phyloP scores from a whole-genome alignment of 2,797 vertebrate species.

The Bovichtus variegatus region DNA sequence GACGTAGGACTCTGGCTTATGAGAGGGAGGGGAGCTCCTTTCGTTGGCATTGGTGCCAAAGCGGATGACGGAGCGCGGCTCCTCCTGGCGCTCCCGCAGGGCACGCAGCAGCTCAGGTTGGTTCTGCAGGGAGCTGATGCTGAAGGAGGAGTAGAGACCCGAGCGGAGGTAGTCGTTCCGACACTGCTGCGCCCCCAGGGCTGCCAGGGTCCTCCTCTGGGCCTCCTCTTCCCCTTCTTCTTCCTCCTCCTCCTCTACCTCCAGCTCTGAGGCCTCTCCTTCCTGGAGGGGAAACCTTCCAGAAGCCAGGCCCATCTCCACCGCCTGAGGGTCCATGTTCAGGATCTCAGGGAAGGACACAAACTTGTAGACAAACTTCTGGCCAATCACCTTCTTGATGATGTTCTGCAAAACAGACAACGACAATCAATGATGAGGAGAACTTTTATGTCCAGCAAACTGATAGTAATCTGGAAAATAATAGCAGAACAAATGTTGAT shows the following conservation, averaged over 20 bases:
- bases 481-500: neutral
- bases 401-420: constrained; percentile 90
- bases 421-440: neutral
- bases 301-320: constrained; percentile 90
- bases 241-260: constrained; percentile 81
- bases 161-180: constrained; percentile 93
- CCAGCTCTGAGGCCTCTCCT: constrained; percentile 87
- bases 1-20: constrained; percentile 75
- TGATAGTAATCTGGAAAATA: neutral
- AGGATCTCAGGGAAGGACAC: constrained; percentile 97
- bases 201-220: constrained; percentile 82
- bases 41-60: constrained; percentile 90
- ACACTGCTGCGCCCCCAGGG: constrained; percentile 85
- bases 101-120: constrained; percentile 88
- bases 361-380: constrained; percentile 98
- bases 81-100: constrained; percentile 88
- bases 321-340: constrained; percentile 93
- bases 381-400: constrained; percentile 97
- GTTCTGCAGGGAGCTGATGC: constrained; percentile 91
- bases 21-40: constrained; percentile 84
- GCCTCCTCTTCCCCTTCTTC: constrained; percentile 79
- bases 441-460: neutral
- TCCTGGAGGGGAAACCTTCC: constrained; percentile 88
- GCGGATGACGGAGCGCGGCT: constrained; percentile 94
- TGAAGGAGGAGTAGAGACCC: constrained; percentile 94